Conservation (phyloP, 1,140 invertebrate species). For the Neuroterus valhalla region DNA sequence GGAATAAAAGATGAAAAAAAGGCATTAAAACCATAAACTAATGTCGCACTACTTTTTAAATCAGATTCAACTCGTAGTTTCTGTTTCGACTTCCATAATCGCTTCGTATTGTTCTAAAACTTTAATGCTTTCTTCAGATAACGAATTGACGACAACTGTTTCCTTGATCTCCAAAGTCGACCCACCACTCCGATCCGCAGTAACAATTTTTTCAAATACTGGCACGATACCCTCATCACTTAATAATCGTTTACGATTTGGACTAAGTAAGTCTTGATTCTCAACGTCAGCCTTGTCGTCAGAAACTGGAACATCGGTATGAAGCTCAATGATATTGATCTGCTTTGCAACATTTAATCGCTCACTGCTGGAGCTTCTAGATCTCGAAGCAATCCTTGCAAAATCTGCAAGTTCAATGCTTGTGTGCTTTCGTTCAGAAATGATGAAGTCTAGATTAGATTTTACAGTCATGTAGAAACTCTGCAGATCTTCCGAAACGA, state of each 20-base stretch:
- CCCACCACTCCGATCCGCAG: conserved; percentile 13
- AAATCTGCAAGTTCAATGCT: not conserved
- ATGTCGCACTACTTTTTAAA: conserved; percentile 35
- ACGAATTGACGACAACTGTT: conserved; percentile 45
- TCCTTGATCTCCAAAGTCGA: conserved; percentile 39
- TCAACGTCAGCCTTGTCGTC: conserved; percentile 63
- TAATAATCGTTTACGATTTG: conserved; percentile 2
- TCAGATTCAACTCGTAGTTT: conserved; percentile 36
- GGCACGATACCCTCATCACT: not conserved
- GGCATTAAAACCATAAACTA: not conserved
- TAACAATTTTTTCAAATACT: conserved; percentile 29
- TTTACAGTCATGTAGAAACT: not conserved
- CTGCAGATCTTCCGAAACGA: conserved; percentile 3
- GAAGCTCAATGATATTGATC: conserved; percentile 33
- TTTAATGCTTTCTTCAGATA: conserved; percentile 55
- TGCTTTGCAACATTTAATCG: not conserved
- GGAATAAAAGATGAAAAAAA: too few species aligned
- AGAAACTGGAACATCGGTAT: conserved; percentile 58
- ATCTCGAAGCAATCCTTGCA: conserved; percentile 2
- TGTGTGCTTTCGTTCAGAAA: conserved; percentile 33
- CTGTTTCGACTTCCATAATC: conserved; percentile 50
- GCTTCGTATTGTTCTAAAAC: conserved; percentile 60
- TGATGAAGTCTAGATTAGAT: conserved; percentile 19
- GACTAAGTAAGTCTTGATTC: conserved; percentile 53
- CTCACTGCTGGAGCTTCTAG: conserved; percentile 5